Conservation (phyloP, 2,797 vertebrate genomes). For the Gobionotothen gibberifrons region DNA sequence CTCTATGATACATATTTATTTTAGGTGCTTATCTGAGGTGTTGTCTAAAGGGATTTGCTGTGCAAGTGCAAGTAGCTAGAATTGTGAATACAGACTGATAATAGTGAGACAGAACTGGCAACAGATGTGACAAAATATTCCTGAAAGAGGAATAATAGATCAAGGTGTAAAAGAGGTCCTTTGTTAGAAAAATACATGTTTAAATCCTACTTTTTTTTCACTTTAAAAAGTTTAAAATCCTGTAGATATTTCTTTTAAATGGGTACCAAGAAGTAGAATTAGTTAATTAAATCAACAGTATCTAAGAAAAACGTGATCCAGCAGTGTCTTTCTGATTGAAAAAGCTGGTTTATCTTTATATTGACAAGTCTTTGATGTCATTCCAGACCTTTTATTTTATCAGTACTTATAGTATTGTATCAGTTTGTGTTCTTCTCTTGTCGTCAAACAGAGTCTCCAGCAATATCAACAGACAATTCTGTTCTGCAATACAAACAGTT, state of each 20-base stretch:
- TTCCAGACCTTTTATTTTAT: not conserved
- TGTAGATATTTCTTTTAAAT: not conserved
- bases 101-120: slow-evolving; percentile 1
- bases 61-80: not conserved
- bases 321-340: not conserved
- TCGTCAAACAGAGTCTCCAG: not conserved
- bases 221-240: not conserved
- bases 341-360: not conserved
- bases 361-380: not conserved
- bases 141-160: not conserved
- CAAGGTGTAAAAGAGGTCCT: not conserved
- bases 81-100: slow-evolving; percentile 12
- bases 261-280: not conserved
- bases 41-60: slow-evolving; percentile 3
- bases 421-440: not conserved
- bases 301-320: not conserved
- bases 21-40: not conserved
- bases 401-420: not conserved
- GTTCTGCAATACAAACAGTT: not conserved
- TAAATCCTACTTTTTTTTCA: not conserved
- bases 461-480: slow-evolving; percentile 2
- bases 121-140: slow-evolving; percentile 23
- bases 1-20: not conserved
- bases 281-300: not conserved
- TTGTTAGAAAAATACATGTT: not conserved